These are phyloP conservation scores for Pseudorhombus dupliciocellatus DNA, from an alignment of 2,113 vertebrate species.

Conservation along the genomic window DNA sequence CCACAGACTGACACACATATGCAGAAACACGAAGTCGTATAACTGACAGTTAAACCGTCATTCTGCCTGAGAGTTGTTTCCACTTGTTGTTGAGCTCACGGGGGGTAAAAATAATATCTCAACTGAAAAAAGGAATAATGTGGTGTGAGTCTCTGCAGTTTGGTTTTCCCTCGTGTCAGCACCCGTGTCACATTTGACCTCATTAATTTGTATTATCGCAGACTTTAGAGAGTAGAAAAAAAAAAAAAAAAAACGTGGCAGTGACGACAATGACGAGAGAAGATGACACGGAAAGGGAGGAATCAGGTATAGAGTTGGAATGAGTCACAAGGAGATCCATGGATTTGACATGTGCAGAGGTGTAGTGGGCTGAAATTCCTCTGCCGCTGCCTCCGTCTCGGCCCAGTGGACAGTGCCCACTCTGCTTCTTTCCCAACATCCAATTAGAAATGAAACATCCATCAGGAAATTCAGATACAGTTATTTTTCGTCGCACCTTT, in stretches of 20 bases:
- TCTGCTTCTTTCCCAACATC: constrained; percentile 13
- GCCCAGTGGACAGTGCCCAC: constrained; percentile 33
- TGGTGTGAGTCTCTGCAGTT: neutral
- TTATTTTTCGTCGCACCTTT: constrained; percentile 16
- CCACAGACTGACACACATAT: constrained; percentile 6
- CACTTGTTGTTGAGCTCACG: neutral
- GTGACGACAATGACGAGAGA: neutral
- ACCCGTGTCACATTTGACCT: constrained; percentile 16
- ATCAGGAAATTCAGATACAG: constrained; percentile 20
- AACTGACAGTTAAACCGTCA: constrained; percentile 7
- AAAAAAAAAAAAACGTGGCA: neutral
- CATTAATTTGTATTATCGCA: constrained; percentile 23
- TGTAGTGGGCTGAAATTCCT: constrained; percentile 28
- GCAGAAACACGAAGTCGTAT: neutral
- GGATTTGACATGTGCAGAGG: constrained; percentile 25
- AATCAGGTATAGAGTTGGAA: constrained; percentile 31
- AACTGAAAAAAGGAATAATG: neutral
- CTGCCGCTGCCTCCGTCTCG: constrained; percentile 30
- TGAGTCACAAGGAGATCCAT: constrained; percentile 39
- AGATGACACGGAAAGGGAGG: constrained; percentile 11
- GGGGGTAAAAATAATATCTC: neutral
- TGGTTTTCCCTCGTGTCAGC: neutral
- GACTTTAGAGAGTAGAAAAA: neutral
- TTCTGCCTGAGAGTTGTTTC: constrained; percentile 10
- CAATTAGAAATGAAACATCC: constrained; percentile 53